Evolutionary conservation across 2,797 vertebrate genomes (phyloP), one percentile per base, ranked within the genome.

Genomic region (Myotis myotis): DNA sequence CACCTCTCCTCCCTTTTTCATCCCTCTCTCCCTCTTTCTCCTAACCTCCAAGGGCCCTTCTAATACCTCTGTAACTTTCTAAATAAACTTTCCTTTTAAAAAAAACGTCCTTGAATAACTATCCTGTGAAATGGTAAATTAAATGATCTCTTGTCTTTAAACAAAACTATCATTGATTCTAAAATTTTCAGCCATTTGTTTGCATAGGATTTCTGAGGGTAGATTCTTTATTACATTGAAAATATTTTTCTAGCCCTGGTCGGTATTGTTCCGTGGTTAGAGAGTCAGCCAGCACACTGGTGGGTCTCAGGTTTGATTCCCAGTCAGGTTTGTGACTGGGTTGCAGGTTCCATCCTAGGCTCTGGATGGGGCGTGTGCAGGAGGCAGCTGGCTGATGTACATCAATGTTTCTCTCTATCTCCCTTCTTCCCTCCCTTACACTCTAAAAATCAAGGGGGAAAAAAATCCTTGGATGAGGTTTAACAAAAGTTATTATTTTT

Each of bases 141-240:
- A 80, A n/a, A 30, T 91, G 28, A 83, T 20, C 4, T 38, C 79
- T 87, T 93, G 49, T 60, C 60, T 93, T 84, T 71, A 93, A 79
- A 78, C 30, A 20, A 64, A 47, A 70, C 17, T 38, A 6, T 55
- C 62, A n/a, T 0, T 72, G n/a, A 82, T 74, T 88, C 83, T 82
- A 86, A 95, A 95, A 82, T 81, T 55, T 74, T 89, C 36, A 76
- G 44, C 16, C 33, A 44, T 91, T 94, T 15, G 25, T 72, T 87
- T 92, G 66, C 36, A 53, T 2, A 87, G 47, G 22, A 80, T 74
- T 95, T 95, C 68, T 66, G 66, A 81, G 44, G 90, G 33, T 53
- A 89, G 51, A 28, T 91, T 30, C 72, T 87, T 85, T 93, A 62
- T 95, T 79, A 57, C 51, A 80, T 70, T 62, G 75, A 70, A 78